Evolutionary conservation across 1,140 invertebrate genomes (phyloP).

Genomic region (Anoplophora glabripennis): DNA sequence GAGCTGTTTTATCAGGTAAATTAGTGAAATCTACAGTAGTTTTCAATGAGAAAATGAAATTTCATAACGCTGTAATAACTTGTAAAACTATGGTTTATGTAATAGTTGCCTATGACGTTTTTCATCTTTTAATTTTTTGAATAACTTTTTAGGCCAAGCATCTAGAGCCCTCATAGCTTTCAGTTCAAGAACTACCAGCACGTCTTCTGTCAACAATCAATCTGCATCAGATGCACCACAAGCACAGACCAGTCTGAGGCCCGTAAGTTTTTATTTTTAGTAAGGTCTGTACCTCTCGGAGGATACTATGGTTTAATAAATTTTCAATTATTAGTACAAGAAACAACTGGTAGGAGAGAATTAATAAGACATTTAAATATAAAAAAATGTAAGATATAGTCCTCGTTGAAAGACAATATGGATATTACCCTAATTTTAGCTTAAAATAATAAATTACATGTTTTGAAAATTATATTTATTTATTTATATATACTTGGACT

Average conservation of each 20-base stretch:
- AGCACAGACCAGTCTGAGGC: constrained; percentile 56
- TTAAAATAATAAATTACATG: not conserved
- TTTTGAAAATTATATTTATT: not conserved
- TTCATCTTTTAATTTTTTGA: constrained; percentile 11
- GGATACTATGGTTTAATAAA: too few species aligned
- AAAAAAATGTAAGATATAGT: too few species aligned
- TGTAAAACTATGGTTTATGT: constrained; percentile 47
- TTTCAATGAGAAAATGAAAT: constrained; percentile 35
- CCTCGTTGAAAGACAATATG: too few species aligned
- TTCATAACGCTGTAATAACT: constrained; percentile 6
- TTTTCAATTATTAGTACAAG: too few species aligned
- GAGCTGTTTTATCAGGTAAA: constrained; percentile 53
- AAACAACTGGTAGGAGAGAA: too few species aligned
- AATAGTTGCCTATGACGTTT: constrained; percentile 34
- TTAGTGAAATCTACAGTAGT: constrained; percentile 20
- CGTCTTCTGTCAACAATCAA: constrained; percentile 42
- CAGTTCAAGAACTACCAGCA: constrained; percentile 47
- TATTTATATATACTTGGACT: constrained; percentile 5
- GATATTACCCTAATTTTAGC: not conserved
- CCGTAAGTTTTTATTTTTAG: constrained; percentile 44
- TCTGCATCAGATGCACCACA: too few species aligned
- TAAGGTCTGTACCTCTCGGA: too few species aligned
- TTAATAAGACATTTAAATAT: too few species aligned
- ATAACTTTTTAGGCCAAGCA: constrained; percentile 36
- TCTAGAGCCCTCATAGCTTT: constrained; percentile 31